phyloP scores from a whole-genome alignment of 2,888 invertebrate species.

The Subacronicta megacephala region DNA sequence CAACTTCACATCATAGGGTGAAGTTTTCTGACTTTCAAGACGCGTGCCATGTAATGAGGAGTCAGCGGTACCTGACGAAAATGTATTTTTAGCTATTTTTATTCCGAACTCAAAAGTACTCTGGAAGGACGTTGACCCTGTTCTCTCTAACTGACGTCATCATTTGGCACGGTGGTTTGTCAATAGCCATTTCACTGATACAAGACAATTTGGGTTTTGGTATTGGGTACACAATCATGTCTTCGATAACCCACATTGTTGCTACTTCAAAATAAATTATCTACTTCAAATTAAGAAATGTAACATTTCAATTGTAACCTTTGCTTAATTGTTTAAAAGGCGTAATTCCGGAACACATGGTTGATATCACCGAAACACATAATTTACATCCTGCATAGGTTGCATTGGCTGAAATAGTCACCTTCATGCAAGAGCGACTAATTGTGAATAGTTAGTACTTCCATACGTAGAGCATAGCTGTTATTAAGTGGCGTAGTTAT shows the following conservation, averaged over 20 bases:
- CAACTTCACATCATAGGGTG: conserved; percentile 40
- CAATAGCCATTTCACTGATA: conserved; percentile 14
- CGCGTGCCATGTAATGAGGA: conserved; percentile 7
- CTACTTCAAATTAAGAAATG: conserved; percentile 8
- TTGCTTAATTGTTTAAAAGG: conserved; percentile 19
- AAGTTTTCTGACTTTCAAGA: conserved; percentile 30
- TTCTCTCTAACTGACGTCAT: conserved; percentile 37
- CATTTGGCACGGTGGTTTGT: conserved; percentile 18
- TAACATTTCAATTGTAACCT: conserved; percentile 17
- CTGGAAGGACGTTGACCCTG: conserved; percentile 49
- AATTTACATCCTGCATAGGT: conserved; percentile 28
- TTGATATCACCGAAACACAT: conserved; percentile 12
- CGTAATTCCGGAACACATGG: conserved; percentile 31
- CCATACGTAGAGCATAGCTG: conserved; percentile 13
- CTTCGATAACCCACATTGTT: conserved; percentile 42
- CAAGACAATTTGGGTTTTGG: conserved; percentile 9
- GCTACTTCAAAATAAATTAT: conserved; percentile 12
- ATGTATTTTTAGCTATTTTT: conserved; percentile 28
- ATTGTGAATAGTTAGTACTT: conserved; percentile 45
- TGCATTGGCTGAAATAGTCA: conserved; percentile 26
- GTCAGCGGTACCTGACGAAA: conserved; percentile 13
- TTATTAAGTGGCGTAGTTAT: conserved; percentile 21
- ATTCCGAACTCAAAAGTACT: conserved; percentile 19
- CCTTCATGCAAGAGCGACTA: conserved; percentile 43
- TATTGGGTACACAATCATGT: conserved; percentile 31